Evolutionary conservation across 2,888 invertebrate species (phyloP), one percentile per base, ranked within the genome.

Genomic region (Ditylenchus weischeri): DNA sequence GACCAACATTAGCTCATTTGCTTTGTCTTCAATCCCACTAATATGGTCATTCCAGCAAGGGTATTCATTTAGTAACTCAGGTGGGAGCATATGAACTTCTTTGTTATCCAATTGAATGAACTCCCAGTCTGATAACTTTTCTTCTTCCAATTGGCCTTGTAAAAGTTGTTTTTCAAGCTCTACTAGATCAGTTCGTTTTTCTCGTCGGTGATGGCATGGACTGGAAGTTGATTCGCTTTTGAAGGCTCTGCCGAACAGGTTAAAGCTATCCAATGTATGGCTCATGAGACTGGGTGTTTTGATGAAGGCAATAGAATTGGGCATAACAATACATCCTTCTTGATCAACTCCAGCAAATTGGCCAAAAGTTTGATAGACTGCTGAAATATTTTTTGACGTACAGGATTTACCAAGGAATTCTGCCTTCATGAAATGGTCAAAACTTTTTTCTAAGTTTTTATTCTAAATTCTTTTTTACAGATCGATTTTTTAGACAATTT

Each of bases 291-390:
- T 29, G 29, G 29, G 29, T 29, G 29, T 29, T 29, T 23, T 36
- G 18, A 61, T 61, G 1, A 36, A 38, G 8, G 29, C 15, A 4
- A n/a, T 23, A 7, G n/a, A 49, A 6, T 18, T 21, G 18, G 62
- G 62, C 36, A 61, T n/a, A 18, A 61, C 62, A 19, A 61, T n/a
- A 18, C 50, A 36, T n/a, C 63, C 63, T 15, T 63, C 63, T 18
- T 57, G n/a, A 18, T 63, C 59, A 1, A 63, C 62, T 15, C 62
- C 61, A 23, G 23, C 61, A 23, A 63, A 60, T 62, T 62, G 61
- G 19, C 63, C 68, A 35, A 36, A 68, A 29, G 68, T 67, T 69
- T 67, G 68, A 58, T 67, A 66, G 15, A 69, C 58, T 29, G 68
- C 68, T 67, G 19, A 49, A 66, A 57, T 19, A 6, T 4, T 29